Conservation (phyloP, 1,140 invertebrate genomes). For the Pseudomyrmex pallidus region DNA sequence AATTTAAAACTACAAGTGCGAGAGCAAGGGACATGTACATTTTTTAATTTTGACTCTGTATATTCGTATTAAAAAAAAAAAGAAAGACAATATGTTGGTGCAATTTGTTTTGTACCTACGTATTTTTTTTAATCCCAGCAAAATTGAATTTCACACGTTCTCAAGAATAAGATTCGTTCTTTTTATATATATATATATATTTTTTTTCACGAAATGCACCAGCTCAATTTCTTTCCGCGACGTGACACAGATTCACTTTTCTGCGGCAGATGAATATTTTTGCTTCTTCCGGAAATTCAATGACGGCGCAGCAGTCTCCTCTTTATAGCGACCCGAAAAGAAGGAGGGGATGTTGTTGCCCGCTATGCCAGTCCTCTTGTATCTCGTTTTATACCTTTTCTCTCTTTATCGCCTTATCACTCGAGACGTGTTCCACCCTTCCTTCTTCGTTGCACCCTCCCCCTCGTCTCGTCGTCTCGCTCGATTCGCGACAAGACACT, state of each 20-base stretch:
- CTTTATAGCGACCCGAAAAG: slow-evolving; percentile 61
- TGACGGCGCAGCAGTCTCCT: slow-evolving; percentile 53
- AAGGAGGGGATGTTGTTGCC: slow-evolving; percentile 63
- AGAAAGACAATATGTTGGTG: no score
- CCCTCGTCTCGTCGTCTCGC: background rate
- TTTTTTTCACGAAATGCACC: slow-evolving; percentile 14
- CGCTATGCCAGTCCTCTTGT: slow-evolving; percentile 62
- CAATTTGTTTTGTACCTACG: background rate
- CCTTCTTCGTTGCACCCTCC: background rate
- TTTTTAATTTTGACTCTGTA: no score
- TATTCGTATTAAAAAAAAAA: no score
- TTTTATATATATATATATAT: background rate
- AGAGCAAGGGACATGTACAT: no score
- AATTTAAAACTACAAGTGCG: background rate
- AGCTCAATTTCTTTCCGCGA: slow-evolving; percentile 2
- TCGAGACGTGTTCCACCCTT: slow-evolving; percentile 68
- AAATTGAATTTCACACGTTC: background rate
- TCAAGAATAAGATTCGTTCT: slow-evolving; percentile 14
- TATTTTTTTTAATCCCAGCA: background rate
- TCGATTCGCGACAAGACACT: slow-evolving; percentile 64
- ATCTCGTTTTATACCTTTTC: slow-evolving; percentile 71
- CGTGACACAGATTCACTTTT: slow-evolving; percentile 48
- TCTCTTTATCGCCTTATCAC: slow-evolving; percentile 76
- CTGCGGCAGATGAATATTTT: slow-evolving; percentile 65
- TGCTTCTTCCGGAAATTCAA: slow-evolving; percentile 68